Evolutionary conservation across 2,113 vertebrate genomes (phyloP), one percentile per base, ranked within the genome.

Genomic region (Nycticebus coucang): DNA sequence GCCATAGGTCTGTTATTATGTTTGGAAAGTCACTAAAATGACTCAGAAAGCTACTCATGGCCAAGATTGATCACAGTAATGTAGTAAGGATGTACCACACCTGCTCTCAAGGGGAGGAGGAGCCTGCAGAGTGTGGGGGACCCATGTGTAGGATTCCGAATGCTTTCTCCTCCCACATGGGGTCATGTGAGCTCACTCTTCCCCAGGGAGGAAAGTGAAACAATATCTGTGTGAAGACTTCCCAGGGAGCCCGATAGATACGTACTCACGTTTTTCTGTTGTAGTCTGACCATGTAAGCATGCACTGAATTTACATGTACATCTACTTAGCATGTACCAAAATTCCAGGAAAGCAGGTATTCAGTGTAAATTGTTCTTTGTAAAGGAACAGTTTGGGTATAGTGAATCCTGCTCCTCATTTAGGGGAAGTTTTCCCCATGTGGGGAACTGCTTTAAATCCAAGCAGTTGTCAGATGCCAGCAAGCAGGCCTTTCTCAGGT

Each of bases 1-100:
- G 4, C 55, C 77, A 50, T 26, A 50, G 72, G 41, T 28, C 72
- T 41, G 71, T 60, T 8, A 5, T 53, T 93, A 19, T 77, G 24
- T 81, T 94, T 97, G 86, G 24, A 91, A 71, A 91, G n/a, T 50
- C 50, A 94, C 86, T 72, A 72, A 86, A 87, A 62, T 87, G 69
- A 87, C 64, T 91, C n/a, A 68, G 2, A 89, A 71, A 86, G 86
- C 53, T 88, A 45, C 79, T 81, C 30, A 2, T 50, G 74, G 41
- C 30, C 93, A 53, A 83, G 57, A 91, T 72, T 79, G 84, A 86
- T 79, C 50, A 11, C 2, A 55, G 62, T 59, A 19, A 14, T 2
- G 1, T 62, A 24, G 7, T 26, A 5, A 66, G 26, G 80, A 17
- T 37, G 28, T 57, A 10, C 9, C n/a, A 4, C 15, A 4, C 15